A percentile compares a stretch with the other conserved stretches of the same genome.
Evolutionary conservation across 2,888 invertebrate genomes (phyloP).

Genomic region (Andricus quercusramuli): DNA sequence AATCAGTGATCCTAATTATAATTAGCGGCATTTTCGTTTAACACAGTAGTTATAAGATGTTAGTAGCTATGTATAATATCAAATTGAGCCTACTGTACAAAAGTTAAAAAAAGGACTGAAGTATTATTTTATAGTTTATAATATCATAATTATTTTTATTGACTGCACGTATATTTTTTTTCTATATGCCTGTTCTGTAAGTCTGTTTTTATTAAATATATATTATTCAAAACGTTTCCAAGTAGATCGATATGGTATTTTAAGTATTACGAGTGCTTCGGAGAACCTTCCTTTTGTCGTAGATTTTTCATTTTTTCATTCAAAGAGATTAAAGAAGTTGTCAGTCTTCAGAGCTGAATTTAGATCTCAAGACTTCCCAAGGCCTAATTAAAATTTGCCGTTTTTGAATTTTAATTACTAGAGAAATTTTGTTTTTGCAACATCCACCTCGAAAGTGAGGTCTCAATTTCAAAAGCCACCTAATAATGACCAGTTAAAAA

Average conservation of each 20-base stretch:
- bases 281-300: no score
- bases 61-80: neutral
- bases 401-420: no score
- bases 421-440: no score
- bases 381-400: no score
- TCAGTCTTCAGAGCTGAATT: no score
- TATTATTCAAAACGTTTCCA: neutral
- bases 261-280: no score
- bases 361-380: no score
- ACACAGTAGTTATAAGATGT: neutral
- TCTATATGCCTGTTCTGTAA: constrained; percentile 11
- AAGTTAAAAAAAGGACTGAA: constrained; percentile 54
- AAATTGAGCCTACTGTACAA: constrained; percentile 14
- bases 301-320: no score
- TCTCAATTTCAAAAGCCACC: no score
- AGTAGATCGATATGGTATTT: neutral
- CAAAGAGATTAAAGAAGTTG: no score
- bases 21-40: neutral
- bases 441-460: no score
- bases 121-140: constrained; percentile 63
- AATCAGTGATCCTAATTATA: constrained; percentile 2
- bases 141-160: constrained; percentile 15
- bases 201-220: constrained; percentile 10
- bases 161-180: neutral
- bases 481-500: no score